phyloP scores from a whole-genome alignment of 2,888 invertebrate genomes.

The Euphydryas editha region DNA sequence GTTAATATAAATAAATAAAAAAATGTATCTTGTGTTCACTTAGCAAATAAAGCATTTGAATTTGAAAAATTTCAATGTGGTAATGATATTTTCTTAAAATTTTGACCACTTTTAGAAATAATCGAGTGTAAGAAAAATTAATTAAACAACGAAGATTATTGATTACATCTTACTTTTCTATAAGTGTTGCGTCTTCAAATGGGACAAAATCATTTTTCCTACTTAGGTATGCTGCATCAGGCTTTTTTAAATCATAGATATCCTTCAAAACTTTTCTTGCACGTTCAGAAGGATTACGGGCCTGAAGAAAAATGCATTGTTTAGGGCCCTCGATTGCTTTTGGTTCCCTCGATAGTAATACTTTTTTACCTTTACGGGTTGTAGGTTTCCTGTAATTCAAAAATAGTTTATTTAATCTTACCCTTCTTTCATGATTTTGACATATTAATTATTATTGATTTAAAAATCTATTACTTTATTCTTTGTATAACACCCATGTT shows the following conservation, averaged over 20 bases:
- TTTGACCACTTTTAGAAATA: too few species aligned
- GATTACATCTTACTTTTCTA: slow-evolving; percentile 87
- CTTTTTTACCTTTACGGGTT: slow-evolving; percentile 94
- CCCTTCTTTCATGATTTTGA: background rate
- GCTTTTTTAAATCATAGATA: slow-evolving; percentile 93
- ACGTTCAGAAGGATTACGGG: slow-evolving; percentile 89
- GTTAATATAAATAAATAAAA: too few species aligned
- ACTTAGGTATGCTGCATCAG: slow-evolving; percentile 88
- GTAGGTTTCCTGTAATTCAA: slow-evolving; percentile 90
- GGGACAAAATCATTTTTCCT: slow-evolving; percentile 95
- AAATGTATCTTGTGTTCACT: too few species aligned
- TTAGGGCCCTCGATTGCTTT: slow-evolving; percentile 95
- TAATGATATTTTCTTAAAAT: too few species aligned
- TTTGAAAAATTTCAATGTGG: too few species aligned
- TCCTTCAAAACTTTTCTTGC: slow-evolving; percentile 91
- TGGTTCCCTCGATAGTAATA: slow-evolving; percentile 91
- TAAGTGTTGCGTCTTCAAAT: slow-evolving; percentile 94
- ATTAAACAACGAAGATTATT: background rate
- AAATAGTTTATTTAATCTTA: background rate
- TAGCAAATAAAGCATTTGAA: too few species aligned
- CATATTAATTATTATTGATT: background rate
- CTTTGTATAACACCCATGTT: slow-evolving; percentile 47
- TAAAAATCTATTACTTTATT: slow-evolving; percentile 39
- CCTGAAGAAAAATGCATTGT: slow-evolving; percentile 92
- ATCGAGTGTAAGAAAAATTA: too few species aligned